Evolutionary conservation across 2,888 invertebrate species (phyloP).

Genomic region (Tolmerus cingulatus): DNA sequence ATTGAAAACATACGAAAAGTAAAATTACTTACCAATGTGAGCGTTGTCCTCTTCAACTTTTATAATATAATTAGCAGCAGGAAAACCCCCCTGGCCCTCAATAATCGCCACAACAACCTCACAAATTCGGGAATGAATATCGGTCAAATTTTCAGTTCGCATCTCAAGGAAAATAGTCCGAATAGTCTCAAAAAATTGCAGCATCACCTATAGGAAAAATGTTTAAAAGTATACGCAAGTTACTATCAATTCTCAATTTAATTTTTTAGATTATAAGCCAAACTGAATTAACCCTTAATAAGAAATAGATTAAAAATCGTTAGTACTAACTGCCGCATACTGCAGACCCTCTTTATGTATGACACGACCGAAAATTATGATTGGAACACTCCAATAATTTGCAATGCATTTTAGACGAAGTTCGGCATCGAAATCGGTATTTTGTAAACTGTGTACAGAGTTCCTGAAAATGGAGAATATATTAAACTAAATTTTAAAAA

Average conservation of each 20-base stretch:
- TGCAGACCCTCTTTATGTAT: constrained; percentile 52
- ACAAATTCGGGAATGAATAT: constrained; percentile 56
- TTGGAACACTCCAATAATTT: constrained; percentile 55
- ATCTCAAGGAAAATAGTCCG: constrained; percentile 52
- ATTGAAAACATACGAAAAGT: not conserved
- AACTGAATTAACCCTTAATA: too few relatives aligned
- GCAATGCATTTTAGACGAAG: constrained; percentile 57
- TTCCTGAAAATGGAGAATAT: constrained; percentile 50
- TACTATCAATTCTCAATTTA: too few relatives aligned
- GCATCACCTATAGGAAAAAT: constrained; percentile 45
- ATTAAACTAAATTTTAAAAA: too few relatives aligned
- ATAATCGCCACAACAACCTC: constrained; percentile 54
- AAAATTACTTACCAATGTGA: constrained; percentile 52
- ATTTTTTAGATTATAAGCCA: too few relatives aligned
- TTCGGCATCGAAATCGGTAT: constrained; percentile 55
- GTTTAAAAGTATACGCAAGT: not conserved
- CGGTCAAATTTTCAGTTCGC: constrained; percentile 52
- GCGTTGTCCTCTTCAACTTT: constrained; percentile 53
- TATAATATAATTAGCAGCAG: constrained; percentile 54
- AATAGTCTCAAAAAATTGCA: constrained; percentile 49
- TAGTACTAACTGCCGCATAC: constrained; percentile 52
- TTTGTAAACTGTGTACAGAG: constrained; percentile 54
- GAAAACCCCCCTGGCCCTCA: constrained; percentile 54
- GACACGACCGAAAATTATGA: constrained; percentile 55
- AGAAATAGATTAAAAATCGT: not conserved